phyloP scores from a whole-genome alignment of 2,888 invertebrate species.

The Choristoneura rosaceana region DNA sequence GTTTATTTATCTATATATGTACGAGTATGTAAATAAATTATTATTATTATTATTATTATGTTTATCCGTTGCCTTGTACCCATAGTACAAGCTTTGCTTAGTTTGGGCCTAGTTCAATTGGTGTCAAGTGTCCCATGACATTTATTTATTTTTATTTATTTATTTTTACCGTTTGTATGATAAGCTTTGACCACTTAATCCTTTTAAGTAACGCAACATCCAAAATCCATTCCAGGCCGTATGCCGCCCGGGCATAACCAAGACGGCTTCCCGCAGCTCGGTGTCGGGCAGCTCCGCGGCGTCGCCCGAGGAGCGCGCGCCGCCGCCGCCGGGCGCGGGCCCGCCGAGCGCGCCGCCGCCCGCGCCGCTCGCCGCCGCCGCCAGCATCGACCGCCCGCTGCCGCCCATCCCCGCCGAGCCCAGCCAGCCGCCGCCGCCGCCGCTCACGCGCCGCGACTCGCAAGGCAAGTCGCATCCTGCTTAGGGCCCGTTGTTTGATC shows the following conservation, averaged over 20 bases:
- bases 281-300: conserved; percentile 82
- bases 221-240: conserved; percentile 63
- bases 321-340: conserved; percentile 59
- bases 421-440: conserved; percentile 78
- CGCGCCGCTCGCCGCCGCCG: conserved; percentile 71
- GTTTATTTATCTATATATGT: no score
- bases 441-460: conserved; percentile 87
- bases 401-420: conserved; percentile 87
- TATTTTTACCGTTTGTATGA: no score
- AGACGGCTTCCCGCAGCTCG: conserved; percentile 77
- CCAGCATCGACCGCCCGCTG: conserved; percentile 84
- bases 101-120: no score
- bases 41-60: no score
- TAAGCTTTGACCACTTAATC: no score
- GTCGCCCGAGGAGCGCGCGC: conserved; percentile 75
- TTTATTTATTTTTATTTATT: no score
- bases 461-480: conserved; percentile 80
- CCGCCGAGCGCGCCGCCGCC: conserved; percentile 75
- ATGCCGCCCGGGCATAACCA: conserved; percentile 77
- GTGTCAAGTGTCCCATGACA: no score
- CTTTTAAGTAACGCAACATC: neutral
- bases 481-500: no score
- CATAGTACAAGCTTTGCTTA: no score
- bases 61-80: no score
- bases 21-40: no score